A percentile compares a stretch with the other conserved stretches of the same genome.
phyloP scores from a whole-genome alignment of 1,140 invertebrate genomes.

The Steinernema feltiae region DNA sequence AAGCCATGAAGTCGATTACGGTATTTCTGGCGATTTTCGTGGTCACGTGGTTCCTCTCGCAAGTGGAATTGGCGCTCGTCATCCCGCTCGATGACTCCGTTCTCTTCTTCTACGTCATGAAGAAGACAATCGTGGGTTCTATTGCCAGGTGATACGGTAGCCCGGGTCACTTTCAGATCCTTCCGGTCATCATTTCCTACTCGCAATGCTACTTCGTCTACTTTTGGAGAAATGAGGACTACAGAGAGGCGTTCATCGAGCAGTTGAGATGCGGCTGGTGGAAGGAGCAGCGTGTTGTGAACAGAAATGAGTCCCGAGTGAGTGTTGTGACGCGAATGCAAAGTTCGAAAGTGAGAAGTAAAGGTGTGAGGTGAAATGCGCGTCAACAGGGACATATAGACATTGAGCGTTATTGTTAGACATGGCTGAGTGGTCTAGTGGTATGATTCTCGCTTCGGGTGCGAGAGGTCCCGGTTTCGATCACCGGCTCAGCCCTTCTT shows the following conservation, averaged over 20 bases:
- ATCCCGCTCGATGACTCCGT: neutral
- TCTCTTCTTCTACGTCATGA: neutral
- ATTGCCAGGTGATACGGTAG: neutral
- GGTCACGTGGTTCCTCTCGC: neutral
- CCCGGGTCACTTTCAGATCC: neutral
- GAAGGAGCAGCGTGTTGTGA: too few species aligned
- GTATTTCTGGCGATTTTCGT: neutral
- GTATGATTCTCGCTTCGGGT: neutral
- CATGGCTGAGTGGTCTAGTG: neutral
- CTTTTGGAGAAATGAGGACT: neutral
- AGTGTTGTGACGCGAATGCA: too few species aligned
- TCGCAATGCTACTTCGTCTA: neutral
- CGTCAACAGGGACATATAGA: too few species aligned
- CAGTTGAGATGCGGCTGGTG: too few species aligned
- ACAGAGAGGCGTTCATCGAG: neutral
- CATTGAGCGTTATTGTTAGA: too few species aligned
- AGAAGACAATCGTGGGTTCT: neutral
- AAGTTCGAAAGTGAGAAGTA: too few species aligned
- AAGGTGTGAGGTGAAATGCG: too few species aligned
- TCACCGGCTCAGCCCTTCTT: slow-evolving; percentile 15
- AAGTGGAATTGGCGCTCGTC: neutral
- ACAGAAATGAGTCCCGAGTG: too few species aligned
- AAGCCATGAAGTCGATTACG: too few species aligned
- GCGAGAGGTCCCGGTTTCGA: neutral
- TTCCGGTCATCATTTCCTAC: neutral